Base-by-base conservation (phyloP, 2,113 vertebrate species). In the Oreotrochilus melanogaster region DNA sequence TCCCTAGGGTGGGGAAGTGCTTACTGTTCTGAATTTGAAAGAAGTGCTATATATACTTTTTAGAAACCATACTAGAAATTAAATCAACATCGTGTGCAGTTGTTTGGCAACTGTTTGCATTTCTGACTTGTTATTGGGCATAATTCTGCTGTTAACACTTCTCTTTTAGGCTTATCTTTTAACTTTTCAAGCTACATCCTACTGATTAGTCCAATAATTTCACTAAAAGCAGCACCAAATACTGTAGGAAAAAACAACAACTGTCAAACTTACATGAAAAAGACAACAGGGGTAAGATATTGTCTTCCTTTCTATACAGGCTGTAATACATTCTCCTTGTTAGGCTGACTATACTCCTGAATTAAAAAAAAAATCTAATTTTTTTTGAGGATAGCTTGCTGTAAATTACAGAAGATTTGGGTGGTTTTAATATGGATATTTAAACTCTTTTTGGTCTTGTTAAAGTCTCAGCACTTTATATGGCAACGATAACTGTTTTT, bases 201-300 rank as follows among this genome's bases (percentile, higher is more conserved):
- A 10, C 1, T 51, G n/a, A 23, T 75, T 15, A 62, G 27, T 31
- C 37, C 13, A 31, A 12, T 56, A 14, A 75, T 56, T 82, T 72
- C 43, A 75, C 10, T 19, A 28, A 64, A 64, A 45, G 25, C 3
- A 42, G 33, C 57, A 79, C 9, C 28, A 54, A 45, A 45, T 42
- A 31, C 18, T 54, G 23, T 53, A 42, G 51, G 11, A 23, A 39
- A 37, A 57, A 47, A 19, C 51, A 16, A 16, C 12, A 35, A 1
- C 14, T 37, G 23, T 27, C 42, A 73, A 51, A 33, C 19, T 28
- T 37, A 9, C 4, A 45, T 47, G 19, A 14, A 17, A 22, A 78
- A 39, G 17, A 10, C 30, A 72, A 48, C 64, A 60, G n/a, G n/a
- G 9, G 43, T 47, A 15, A 57, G 24, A 15, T 0, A 0, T 28